A percentile compares a stretch with the other conserved stretches of the same genome.
phyloP scores from a whole-genome alignment of 2,888 invertebrate genomes.

The Xiphydria camelus region DNA sequence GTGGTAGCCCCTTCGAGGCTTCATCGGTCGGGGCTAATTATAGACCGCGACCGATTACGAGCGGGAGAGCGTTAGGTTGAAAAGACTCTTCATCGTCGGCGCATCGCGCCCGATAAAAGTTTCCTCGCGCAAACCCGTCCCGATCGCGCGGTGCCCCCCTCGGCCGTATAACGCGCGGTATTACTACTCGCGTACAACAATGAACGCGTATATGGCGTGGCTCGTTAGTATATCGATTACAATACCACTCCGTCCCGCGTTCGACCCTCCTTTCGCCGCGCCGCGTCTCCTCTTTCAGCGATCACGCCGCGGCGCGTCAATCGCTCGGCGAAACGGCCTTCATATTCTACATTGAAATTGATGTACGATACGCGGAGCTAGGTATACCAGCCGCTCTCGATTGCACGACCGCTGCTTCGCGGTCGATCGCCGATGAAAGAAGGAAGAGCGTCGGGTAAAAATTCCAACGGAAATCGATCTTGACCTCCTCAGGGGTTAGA shows the following conservation, averaged over 20 bases:
- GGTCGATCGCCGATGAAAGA: too few relatives aligned
- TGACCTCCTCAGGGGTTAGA: too few relatives aligned
- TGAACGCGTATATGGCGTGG: slow-evolving; percentile 5
- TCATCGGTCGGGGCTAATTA: slow-evolving; percentile 30
- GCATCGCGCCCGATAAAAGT: slow-evolving; percentile 29
- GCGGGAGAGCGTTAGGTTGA: slow-evolving; percentile 29
- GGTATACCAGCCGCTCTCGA: too few relatives aligned
- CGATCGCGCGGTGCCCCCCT: slow-evolving; percentile 15
- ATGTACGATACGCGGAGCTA: too few relatives aligned
- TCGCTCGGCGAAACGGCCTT: too few relatives aligned
- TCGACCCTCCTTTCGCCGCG: background rate
- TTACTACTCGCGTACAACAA: slow-evolving; percentile 22
- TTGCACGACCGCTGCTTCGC: too few relatives aligned
- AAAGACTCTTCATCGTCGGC: slow-evolving; percentile 17
- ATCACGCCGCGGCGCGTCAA: too few relatives aligned
- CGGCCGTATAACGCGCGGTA: too few relatives aligned
- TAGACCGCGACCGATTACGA: slow-evolving; percentile 24
- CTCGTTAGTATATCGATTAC: slow-evolving; percentile 38
- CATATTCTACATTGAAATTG: too few relatives aligned
- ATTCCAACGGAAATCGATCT: too few relatives aligned
- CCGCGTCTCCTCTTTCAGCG: slow-evolving; percentile 3
- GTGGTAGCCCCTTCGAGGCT: too few relatives aligned
- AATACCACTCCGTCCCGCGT: slow-evolving; percentile 17
- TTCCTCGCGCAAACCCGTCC: slow-evolving; percentile 16
- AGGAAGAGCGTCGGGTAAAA: too few relatives aligned